Conservation (phyloP, 2,113 vertebrate genomes). For the Morphnarchus princeps region DNA sequence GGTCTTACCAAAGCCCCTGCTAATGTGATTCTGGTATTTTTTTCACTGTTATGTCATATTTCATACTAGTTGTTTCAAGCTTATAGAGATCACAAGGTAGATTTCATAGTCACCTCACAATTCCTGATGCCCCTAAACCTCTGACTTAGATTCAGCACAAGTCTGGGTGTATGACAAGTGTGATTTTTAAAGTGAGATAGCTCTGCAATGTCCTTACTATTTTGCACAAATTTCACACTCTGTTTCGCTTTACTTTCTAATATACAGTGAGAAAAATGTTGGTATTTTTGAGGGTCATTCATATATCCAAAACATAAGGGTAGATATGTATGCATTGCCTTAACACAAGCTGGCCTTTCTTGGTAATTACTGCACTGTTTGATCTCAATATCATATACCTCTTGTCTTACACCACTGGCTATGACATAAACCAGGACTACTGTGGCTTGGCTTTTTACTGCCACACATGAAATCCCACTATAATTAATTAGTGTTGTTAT, state of each 20-base stretch:
- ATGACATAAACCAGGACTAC: conserved; percentile 23
- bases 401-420: conserved; percentile 23
- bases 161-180: neutral
- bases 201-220: neutral
- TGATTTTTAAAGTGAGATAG: neutral
- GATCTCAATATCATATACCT: neutral
- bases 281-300: neutral
- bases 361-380: neutral
- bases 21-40: neutral
- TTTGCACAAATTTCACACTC: neutral
- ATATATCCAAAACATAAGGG: neutral
- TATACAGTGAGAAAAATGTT: neutral
- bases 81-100: neutral
- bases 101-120: neutral
- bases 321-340: neutral
- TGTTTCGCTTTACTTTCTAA: neutral
- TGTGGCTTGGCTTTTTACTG: conserved; percentile 31
- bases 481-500: conserved; percentile 72
- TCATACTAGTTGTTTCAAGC: neutral
- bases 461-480: conserved; percentile 41
- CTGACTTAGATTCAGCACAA: neutral
- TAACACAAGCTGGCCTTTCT: neutral
- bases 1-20: neutral
- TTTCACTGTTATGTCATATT: neutral
- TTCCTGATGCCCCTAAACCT: neutral